Evolutionary conservation across 1,140 invertebrate genomes (phyloP).

Genomic region (Drosophila aff.): DNA sequence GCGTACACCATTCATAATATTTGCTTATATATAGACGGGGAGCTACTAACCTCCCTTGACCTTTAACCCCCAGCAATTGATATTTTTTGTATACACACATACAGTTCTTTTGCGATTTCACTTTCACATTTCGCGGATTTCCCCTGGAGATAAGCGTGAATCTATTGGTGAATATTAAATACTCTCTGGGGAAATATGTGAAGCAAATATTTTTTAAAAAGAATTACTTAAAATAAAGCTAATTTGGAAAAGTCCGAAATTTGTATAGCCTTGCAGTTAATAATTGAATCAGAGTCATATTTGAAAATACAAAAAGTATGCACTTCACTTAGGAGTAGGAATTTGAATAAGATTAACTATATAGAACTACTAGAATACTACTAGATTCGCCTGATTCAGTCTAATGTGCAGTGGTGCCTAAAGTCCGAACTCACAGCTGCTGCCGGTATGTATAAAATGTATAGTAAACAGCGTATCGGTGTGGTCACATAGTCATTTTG

Average conservation of each 20-base stretch:
- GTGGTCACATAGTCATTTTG: no score
- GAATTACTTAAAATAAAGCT: not conserved
- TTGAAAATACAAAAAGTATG: no score
- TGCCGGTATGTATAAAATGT: no score
- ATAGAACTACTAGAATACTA: no score
- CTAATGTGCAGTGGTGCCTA: no score
- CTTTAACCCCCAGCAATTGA: conserved; percentile 11
- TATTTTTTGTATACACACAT: conserved; percentile 1
- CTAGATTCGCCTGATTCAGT: no score
- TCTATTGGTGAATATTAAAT: not conserved
- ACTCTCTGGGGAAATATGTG: not conserved
- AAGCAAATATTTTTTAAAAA: not conserved
- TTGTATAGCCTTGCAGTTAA: not conserved
- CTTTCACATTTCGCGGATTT: conserved; percentile 2
- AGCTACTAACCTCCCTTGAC: conserved; percentile 34
- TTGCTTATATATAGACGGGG: conserved; percentile 9
- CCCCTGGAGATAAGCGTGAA: not conserved
- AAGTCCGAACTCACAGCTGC: no score
- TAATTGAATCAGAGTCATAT: no score
- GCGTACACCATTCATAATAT: conserved; percentile 22
- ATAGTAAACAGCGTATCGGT: no score
- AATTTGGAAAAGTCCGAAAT: not conserved
- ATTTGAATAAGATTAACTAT: no score
- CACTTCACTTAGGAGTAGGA: no score
- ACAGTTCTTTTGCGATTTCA: conserved; percentile 7